Evolutionary conservation across 2,797 vertebrate species (phyloP), one percentile per base, ranked within the genome.

Genomic region (Centroberyx gerrardi): DNA sequence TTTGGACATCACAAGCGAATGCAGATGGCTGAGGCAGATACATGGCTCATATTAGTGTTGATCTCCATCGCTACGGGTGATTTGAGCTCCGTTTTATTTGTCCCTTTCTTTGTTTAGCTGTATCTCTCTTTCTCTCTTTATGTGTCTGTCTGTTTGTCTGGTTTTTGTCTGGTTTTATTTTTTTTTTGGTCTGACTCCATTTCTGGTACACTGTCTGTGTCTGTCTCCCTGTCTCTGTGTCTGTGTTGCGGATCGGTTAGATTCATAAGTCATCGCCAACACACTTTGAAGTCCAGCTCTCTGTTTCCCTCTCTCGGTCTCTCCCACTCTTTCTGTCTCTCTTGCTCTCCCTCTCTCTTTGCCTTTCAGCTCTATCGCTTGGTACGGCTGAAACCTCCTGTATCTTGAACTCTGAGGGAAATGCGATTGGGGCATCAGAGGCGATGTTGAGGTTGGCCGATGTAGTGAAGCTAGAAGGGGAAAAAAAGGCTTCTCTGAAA

Each of bases 361-460:
- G 58, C 7, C 62, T 62, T 29, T 66, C 51, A 9, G 18, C 49
- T 60, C 31, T 4, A 10, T 68, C 29, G 61, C 76, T 58, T 31
- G 36, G 36, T 36, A 76, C 79, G 60, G 54, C 53, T 62, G 67
- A 79, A 79, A 81, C 73, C 68, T 73, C 14, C 68, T 61, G 38
- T 69, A 22, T 52, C 44, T 17, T 38, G 53, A 72, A 54, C 64
- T 64, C 44, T 18, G 38, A 49, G 13, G 60, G 76, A 73, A 77
- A 84, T 66, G 61, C 68, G 72, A 87, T 84, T 81, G 78, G 52
- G 60, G 48, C 49, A 55, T 86, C 85, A 59, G 69, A 88, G 78
- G 72, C 15, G 9, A 36, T 6, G n/a, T 56, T 58, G 56, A 66
- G 82, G 55, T 62, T 63, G 22, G 53, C 27, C 29, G 27, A 58